phyloP scores from a whole-genome alignment of 1,140 invertebrate species.

The Heliothis virescens region DNA sequence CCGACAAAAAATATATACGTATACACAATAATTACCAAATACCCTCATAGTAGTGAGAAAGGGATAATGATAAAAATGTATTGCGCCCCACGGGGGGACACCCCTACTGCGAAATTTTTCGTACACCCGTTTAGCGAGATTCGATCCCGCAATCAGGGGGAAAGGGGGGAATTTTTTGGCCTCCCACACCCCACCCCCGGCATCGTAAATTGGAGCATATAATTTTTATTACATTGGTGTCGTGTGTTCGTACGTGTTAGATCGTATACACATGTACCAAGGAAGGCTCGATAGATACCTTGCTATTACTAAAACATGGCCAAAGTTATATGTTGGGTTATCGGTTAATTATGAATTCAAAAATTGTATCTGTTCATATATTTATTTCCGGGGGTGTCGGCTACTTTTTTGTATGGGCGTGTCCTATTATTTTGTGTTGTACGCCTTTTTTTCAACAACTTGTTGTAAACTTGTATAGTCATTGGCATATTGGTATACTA shows the following conservation, averaged over 20 bases:
- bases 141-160: conserved; percentile 84
- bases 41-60: conserved; percentile 80
- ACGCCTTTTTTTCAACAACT: conserved; percentile 32
- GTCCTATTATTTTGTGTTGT: conserved; percentile 26
- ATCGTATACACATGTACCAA: conserved; percentile 59
- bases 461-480: conserved; percentile 14
- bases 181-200: conserved; percentile 62
- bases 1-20: conserved; percentile 41
- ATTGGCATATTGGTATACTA: not conserved
- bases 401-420: conserved; percentile 36
- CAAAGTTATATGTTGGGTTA: not conserved
- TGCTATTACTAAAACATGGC: conserved; percentile 7
- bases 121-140: conserved; percentile 82
- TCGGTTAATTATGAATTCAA: conserved; percentile 22
- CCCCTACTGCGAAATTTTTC: conserved; percentile 77
- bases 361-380: conserved; percentile 23
- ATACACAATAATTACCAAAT: conserved; percentile 76
- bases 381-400: conserved; percentile 33
- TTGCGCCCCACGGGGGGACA: conserved; percentile 64
- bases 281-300: not conserved
- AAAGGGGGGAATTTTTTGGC: conserved; percentile 74
- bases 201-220: conserved; percentile 86
- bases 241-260: conserved; percentile 74
- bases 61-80: conserved; percentile 84
- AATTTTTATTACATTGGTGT: conserved; percentile 85